phyloP scores from a whole-genome alignment of 1,140 invertebrate genomes.

The Drosophila arawakana region DNA sequence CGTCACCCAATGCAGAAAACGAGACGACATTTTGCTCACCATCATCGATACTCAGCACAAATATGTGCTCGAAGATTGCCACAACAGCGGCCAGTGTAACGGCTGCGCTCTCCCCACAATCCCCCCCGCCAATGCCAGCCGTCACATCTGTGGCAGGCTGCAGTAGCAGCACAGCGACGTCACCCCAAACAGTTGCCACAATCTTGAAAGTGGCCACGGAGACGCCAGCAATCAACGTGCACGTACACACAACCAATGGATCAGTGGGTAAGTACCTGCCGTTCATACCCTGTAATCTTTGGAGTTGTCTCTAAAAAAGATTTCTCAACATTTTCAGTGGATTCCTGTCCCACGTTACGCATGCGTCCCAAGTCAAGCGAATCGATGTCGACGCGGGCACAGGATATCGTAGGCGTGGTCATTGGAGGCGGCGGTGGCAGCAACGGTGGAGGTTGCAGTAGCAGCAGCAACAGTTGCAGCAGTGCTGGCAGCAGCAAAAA shows the following conservation, averaged over 20 bases:
- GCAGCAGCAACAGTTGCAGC: constrained; percentile 53
- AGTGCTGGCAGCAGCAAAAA: constrained; percentile 81
- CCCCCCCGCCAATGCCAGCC: constrained; percentile 53
- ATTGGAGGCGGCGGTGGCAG: constrained; percentile 22
- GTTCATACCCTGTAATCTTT: not conserved
- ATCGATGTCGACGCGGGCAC: constrained; percentile 43
- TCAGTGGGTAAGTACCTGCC: constrained; percentile 8
- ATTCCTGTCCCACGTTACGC: constrained; percentile 71
- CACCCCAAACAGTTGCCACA: not conserved
- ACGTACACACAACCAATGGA: constrained; percentile 10
- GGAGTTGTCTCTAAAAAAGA: not conserved
- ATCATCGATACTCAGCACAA: constrained; percentile 81
- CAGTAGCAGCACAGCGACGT: not conserved
- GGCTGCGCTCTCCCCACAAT: constrained; percentile 61
- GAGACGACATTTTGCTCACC: constrained; percentile 84
- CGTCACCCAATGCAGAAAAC: constrained; percentile 88
- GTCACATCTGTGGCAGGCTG: constrained; percentile 28
- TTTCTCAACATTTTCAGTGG: constrained; percentile 42
- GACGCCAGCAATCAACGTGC: constrained; percentile 9
- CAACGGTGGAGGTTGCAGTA: constrained; percentile 50
- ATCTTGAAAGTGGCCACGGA: not conserved
- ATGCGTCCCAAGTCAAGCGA: constrained; percentile 74
- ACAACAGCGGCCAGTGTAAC: constrained; percentile 79
- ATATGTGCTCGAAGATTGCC: constrained; percentile 83
- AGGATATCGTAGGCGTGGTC: constrained; percentile 50